Base-by-base conservation (phyloP, 37 sponge, comb jelly and placozoan genomes). In the Tethya wilhelma region DNA sequence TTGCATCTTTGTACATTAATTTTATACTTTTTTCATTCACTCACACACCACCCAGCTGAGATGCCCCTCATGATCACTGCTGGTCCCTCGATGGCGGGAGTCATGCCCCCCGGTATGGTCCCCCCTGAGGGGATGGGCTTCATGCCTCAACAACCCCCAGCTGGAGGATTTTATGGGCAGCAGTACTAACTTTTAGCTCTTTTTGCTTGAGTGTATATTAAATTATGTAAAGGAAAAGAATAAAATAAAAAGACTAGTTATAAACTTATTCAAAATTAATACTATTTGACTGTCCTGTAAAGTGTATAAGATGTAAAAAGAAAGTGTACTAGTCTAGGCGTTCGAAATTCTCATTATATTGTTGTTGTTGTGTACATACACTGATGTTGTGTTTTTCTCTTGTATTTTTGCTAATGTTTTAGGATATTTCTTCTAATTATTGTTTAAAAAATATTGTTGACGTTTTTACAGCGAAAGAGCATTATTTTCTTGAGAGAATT, bases 31-130 rank as follows among this genome's bases (percentile, higher is more conserved):
- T 71, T 32, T 71, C 79, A 30, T 32, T 71, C 56, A 26, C 49
- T 56, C 78, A 31, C 71, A 28, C 68, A 5, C 68, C 32, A n/a
- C n/a, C 0, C 62, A 78, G 86, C 73, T 71, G 90, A 96, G 25
- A 84, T 90, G 55, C 96, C 95, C 29, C 74, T 96, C 74, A 96
- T 96, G 96, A 86, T 96, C 64, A 96, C 96, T 25, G 84, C 93
- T 75, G 96, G 93, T 28, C 83, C 91, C 11, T 75, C 87, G 7
- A 90, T 93, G 75, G 89, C 75, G 22, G 77, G 73, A 44, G 57
- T 83, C 64, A 41, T 60, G 6, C 90, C 90, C 17, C 74, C 66
- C 19, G 83, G 75, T 39, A 73, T 76, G 30, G 19, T 64, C 31
- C 79, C 67, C 17, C 73, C 66, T 43, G 80, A 55, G 22, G 80